Conservation (phyloP, 2,797 vertebrate genomes). For the Erethizon dorsatum region DNA sequence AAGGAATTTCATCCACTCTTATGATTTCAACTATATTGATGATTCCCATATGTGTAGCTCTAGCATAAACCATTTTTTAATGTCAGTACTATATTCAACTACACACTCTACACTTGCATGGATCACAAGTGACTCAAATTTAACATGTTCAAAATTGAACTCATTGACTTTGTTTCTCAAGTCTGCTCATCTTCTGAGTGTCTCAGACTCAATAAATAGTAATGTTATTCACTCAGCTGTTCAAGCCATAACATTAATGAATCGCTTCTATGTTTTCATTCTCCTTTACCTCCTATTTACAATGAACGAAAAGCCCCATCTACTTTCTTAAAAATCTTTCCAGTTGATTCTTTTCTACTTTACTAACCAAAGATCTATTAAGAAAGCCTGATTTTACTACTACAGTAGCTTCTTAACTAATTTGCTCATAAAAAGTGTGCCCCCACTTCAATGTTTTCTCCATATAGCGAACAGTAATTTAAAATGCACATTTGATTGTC, state of each 20-base stretch:
- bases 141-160: background rate
- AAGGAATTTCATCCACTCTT: conserved; percentile 1
- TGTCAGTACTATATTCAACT: background rate
- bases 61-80: conserved; percentile 38
- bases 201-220: conserved; percentile 39
- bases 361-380: conserved; percentile 57
- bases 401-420: conserved; percentile 19
- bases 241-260: conserved; percentile 33
- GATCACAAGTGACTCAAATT: conserved; percentile 9
- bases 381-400: background rate
- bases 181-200: background rate
- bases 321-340: conserved; percentile 18
- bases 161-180: conserved; percentile 16
- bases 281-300: conserved; percentile 6
- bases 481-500: conserved; percentile 37
- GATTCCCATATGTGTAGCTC: conserved; percentile 13
- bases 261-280: conserved; percentile 25
- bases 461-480: background rate
- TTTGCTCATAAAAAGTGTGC: conserved; percentile 17
- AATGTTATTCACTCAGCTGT: background rate
- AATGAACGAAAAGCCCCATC: conserved; percentile 33
- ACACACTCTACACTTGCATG: background rate
- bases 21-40: conserved; percentile 21
- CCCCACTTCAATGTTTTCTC: background rate
- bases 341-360: conserved; percentile 4